Evolutionary conservation across 1,140 invertebrate genomes (phyloP).

Genomic region (Drosophila sulfurigaster): DNA sequence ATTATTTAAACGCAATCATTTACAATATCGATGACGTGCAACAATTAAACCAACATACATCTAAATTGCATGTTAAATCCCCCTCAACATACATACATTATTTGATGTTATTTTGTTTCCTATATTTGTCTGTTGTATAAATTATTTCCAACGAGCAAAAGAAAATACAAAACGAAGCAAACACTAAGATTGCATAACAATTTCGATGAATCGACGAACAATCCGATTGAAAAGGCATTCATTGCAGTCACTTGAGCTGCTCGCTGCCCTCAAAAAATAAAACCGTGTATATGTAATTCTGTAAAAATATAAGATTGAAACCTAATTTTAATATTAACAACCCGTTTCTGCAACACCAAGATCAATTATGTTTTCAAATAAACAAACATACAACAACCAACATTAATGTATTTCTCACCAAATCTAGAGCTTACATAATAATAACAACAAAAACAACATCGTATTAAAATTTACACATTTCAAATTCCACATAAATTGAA

Average conservation of each 20-base stretch:
- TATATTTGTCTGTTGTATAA: constrained; percentile 57
- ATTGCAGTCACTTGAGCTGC: constrained; percentile 55
- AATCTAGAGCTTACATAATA: constrained; percentile 78
- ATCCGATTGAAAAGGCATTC: constrained; percentile 37
- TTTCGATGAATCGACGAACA: constrained; percentile 12
- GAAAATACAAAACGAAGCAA: constrained; percentile 17
- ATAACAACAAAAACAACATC: constrained; percentile 22
- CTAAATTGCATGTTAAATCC: constrained; percentile 20
- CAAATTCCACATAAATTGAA: constrained; percentile 42
- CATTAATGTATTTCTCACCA: constrained; percentile 77
- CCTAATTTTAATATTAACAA: constrained; percentile 60
- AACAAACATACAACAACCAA: constrained; percentile 30
- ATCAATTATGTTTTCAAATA: constrained; percentile 20
- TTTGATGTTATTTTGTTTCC: constrained; percentile 42
- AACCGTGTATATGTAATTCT: constrained; percentile 73
- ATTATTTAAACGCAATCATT: constrained; percentile 50
- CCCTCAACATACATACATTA: constrained; percentile 8
- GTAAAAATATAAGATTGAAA: constrained; percentile 66
- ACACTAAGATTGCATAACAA: constrained; percentile 29
- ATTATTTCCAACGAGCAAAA: constrained; percentile 45
- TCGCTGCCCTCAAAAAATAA: constrained; percentile 28
- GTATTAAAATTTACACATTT: constrained; percentile 47
- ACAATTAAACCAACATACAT: constrained; percentile 12
- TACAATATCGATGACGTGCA: constrained; percentile 44
- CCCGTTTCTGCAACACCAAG: constrained; percentile 35